Evolutionary conservation across 1,140 invertebrate species (phyloP), one percentile per base, ranked within the genome.

Genomic region (Diabrotica undecimpunctata): DNA sequence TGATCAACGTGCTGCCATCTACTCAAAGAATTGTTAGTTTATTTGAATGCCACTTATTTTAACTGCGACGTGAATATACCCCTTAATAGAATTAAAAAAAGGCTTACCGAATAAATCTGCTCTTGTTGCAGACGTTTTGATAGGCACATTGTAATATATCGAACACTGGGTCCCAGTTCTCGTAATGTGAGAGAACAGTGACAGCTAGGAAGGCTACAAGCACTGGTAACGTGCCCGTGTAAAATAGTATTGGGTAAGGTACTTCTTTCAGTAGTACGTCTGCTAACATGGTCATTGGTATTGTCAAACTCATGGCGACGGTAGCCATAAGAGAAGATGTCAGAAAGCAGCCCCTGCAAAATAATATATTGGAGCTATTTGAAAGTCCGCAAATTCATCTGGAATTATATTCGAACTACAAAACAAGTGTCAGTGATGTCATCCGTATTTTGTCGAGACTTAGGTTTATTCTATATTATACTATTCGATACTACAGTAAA

Each of bases 241-340:
- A 95, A 78, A 94, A 94, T 72, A 90, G 79, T 62, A 83, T 84
- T 5, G 88, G 85, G 75, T 93, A 94, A 5, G 85, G 79, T 14
- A 92, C 84, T 74, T 85, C 83, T 79, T 92, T 92, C 5, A 94
- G 78, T 51, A 92, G 74, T 39, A 92, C 84, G 82, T 95, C 92
- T 55, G 90, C 88, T 62, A 93, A 78, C 86, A 94, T 91, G 12
- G 90, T 89, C 77, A 95, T 83, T 36, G 94, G 93, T 79, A 95
- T 92, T 62, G 90, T 92, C 65, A 95, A 81, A 75, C 90, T 91
- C 55, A 94, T 84, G 37, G 92, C 87, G 65, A 95, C 78, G 6
- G 92, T 95, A 54, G 90, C 93, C 71, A 94, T 89, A 9, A 95
- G 79, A 25, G 93, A 94, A 38, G 93, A 94, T 12, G 94, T 95